phyloP scores from a whole-genome alignment of 2,888 invertebrate species.

The Conus canariensis region DNA sequence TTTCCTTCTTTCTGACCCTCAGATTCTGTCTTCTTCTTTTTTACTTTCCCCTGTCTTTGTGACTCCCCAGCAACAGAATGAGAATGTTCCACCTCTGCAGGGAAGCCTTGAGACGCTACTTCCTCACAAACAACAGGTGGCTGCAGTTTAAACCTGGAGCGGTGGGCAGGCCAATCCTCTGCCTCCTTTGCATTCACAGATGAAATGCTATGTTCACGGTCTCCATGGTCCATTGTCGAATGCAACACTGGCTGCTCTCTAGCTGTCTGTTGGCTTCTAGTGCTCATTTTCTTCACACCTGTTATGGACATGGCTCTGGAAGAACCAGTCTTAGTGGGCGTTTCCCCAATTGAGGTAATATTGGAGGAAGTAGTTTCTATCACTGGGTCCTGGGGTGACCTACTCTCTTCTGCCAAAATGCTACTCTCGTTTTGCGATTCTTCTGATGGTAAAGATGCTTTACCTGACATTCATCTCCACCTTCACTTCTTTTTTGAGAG shows the following conservation, averaged over 20 bases:
- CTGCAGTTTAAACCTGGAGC: background rate
- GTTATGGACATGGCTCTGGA: background rate
- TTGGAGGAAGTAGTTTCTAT: background rate
- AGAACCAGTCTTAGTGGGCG: constrained; percentile 55
- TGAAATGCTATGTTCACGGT: background rate
- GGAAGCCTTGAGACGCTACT: constrained; percentile 30
- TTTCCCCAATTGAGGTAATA: constrained; percentile 60
- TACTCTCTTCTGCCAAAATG: constrained; percentile 70
- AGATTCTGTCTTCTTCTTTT: background rate
- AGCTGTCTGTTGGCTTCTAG: background rate
- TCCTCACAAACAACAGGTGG: constrained; percentile 11
- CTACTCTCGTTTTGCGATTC: constrained; percentile 25
- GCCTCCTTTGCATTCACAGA: background rate
- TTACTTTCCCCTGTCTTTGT: background rate
- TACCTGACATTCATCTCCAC: background rate
- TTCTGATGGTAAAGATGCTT: background rate
- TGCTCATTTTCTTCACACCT: background rate
- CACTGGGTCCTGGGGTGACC: constrained; percentile 62
- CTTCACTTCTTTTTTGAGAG: background rate
- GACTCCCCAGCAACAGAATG: background rate
- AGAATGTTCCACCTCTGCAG: background rate
- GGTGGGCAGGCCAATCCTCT: background rate
- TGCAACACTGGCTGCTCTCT: background rate
- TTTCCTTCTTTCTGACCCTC: background rate
- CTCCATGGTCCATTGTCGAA: background rate